phyloP scores from a whole-genome alignment of 2,113 vertebrate genomes.

The Meles meles region DNA sequence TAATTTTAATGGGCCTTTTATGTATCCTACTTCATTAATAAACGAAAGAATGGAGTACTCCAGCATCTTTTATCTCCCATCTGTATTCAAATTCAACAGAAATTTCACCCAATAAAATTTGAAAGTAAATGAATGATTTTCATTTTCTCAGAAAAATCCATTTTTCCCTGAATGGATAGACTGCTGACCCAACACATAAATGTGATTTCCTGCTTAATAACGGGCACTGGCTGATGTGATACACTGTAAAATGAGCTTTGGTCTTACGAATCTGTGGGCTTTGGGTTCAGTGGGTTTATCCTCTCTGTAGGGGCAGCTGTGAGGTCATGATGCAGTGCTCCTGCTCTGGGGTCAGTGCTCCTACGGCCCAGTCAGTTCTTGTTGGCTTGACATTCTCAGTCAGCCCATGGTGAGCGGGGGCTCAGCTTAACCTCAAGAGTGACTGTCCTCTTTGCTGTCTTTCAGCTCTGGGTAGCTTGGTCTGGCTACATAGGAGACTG shows the following conservation, averaged over 20 bases:
- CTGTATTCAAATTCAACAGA: conserved; percentile 61
- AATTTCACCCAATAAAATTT: conserved; percentile 59
- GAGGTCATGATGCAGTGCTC: neutral
- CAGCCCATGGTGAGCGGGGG: neutral
- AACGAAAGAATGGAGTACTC: conserved; percentile 48
- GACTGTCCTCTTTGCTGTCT: neutral
- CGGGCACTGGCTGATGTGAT: neutral
- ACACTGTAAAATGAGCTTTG: neutral
- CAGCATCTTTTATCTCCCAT: conserved; percentile 66
- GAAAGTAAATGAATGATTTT: conserved; percentile 69
- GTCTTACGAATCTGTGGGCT: neutral
- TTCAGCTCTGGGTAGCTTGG: neutral
- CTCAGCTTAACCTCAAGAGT: neutral
- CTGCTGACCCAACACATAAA: conserved; percentile 38
- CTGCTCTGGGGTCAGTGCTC: neutral
- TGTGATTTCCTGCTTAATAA: conserved; percentile 46
- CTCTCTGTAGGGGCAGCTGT: neutral
- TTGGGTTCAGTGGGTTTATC: neutral
- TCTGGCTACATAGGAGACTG: neutral
- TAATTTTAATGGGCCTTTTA: conserved; percentile 69
- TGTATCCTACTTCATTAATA: conserved; percentile 68
- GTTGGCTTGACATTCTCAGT: neutral
- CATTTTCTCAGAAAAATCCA: conserved; percentile 62
- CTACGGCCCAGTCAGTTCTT: neutral
- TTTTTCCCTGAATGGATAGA: conserved; percentile 55